Evolutionary conservation across 1,140 invertebrate genomes (phyloP).

Genomic region (Cyphomyrmex costatus): DNA sequence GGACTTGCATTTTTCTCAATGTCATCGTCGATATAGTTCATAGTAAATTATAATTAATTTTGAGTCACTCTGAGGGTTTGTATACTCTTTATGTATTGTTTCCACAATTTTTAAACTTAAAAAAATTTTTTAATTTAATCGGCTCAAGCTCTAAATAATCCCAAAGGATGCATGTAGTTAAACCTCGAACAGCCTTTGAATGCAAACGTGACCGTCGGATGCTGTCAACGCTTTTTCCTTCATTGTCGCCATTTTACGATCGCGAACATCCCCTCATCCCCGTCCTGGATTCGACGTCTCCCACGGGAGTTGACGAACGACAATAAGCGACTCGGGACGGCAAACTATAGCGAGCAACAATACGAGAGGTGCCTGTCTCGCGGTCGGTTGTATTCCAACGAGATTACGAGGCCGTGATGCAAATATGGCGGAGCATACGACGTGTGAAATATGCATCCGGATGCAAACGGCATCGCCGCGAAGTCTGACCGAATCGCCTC

Average conservation of each 20-base stretch:
- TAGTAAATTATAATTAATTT: slow-evolving; percentile 1
- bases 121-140: slow-evolving; percentile 11
- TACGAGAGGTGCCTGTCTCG: slow-evolving; percentile 38
- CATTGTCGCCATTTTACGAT: slow-evolving; percentile 32
- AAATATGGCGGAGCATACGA: slow-evolving; percentile 59
- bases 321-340: slow-evolving; percentile 59
- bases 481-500: slow-evolving; percentile 46
- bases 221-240: slow-evolving; percentile 46
- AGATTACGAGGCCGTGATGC: slow-evolving; percentile 60
- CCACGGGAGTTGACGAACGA: slow-evolving; percentile 26
- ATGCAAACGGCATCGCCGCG: slow-evolving; percentile 55
- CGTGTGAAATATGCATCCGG: slow-evolving; percentile 63
- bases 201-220: slow-evolving; percentile 13
- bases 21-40: slow-evolving; percentile 10
- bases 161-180: neutral
- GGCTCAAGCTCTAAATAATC: neutral
- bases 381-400: slow-evolving; percentile 53
- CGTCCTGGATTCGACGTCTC: slow-evolving; percentile 42
- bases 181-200: slow-evolving; percentile 33
- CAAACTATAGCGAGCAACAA: slow-evolving; percentile 51
- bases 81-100: neutral
- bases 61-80: neutral
- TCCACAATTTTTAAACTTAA: neutral
- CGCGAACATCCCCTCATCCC: slow-evolving; percentile 15
- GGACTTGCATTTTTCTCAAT: neutral